These are phyloP conservation scores for Boulengeromyrus knoepffleri DNA, from an alignment of 2,113 vertebrate species.

Conservation along the genomic window DNA sequence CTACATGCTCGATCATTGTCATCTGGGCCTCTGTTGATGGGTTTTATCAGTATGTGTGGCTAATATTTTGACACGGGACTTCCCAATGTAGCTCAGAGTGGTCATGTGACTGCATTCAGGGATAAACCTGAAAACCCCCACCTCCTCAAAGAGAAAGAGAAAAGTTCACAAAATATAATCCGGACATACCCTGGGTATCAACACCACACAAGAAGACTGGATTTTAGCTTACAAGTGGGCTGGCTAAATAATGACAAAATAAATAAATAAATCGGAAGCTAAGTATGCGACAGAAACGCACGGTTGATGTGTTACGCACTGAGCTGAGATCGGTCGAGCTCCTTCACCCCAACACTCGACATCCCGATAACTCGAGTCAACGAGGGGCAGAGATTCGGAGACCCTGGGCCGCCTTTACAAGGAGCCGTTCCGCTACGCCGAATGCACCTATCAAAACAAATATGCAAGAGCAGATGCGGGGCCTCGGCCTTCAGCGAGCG, in stretches of 20 bases:
- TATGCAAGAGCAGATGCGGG: constrained; percentile 7
- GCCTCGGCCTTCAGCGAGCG: not conserved
- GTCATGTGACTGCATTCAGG: not conserved
- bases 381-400: not conserved
- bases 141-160: not conserved
- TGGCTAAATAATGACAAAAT: not conserved
- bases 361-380: constrained; percentile 15
- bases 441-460: constrained; percentile 19
- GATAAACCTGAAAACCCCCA: not conserved
- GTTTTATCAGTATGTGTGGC: not conserved
- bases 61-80: not conserved
- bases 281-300: not conserved
- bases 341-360: not conserved
- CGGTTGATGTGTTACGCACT: not conserved
- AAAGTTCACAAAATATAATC: not conserved
- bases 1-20: not conserved
- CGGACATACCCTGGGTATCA: not conserved
- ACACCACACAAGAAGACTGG: not conserved
- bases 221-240: not conserved
- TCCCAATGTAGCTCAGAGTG: not conserved
- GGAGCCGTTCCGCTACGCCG: constrained; percentile 7
- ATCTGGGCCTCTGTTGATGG: not conserved
- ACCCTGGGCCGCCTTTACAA: constrained; percentile 12
- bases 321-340: not conserved
- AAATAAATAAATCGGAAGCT: not conserved